Percentiles rank a stretch among this genome's conserved stretches.
These are phyloP conservation scores for Myiopsitta monachus DNA, from an alignment of 2,113 vertebrate species.

Conservation along the genomic window DNA sequence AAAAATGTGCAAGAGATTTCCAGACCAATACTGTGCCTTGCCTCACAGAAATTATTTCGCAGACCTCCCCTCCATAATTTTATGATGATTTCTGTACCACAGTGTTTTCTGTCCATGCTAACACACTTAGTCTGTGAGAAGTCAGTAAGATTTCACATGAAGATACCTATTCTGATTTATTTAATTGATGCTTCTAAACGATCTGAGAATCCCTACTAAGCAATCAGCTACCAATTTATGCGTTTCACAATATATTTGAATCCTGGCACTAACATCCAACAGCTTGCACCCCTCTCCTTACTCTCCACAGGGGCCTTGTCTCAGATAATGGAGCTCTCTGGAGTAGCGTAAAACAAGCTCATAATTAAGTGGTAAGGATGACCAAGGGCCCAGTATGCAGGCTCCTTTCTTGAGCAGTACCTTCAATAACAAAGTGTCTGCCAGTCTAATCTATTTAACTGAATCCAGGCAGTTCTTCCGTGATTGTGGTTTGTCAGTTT, in stretches of 20 bases:
- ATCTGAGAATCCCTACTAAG: not conserved
- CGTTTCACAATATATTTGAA: not conserved
- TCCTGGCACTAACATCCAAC: not conserved
- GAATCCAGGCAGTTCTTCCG: not conserved
- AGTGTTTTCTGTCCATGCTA: not conserved
- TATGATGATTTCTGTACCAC: not conserved
- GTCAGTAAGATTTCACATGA: not conserved
- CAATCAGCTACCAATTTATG: not conserved
- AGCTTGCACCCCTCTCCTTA: not conserved
- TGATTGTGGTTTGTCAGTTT: not conserved
- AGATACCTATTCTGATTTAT: not conserved
- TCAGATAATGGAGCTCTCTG: not conserved
- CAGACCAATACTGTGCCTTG: not conserved
- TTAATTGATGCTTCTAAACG: not conserved
- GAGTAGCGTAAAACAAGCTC: not conserved
- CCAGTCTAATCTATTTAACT: not conserved
- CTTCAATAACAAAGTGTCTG: not conserved
- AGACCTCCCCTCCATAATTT: not conserved
- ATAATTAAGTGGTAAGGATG: not conserved
- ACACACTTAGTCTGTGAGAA: not conserved
- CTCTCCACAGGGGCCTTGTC: not conserved
- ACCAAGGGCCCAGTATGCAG: not conserved
- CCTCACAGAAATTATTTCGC: not conserved
- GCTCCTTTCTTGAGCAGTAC: not conserved
- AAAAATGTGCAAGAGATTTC: not conserved